Percentiles rank a stretch among this genome's conserved stretches.
Conservation (phyloP, 2,888 invertebrate species). For the Dicranocentrus wangi region DNA sequence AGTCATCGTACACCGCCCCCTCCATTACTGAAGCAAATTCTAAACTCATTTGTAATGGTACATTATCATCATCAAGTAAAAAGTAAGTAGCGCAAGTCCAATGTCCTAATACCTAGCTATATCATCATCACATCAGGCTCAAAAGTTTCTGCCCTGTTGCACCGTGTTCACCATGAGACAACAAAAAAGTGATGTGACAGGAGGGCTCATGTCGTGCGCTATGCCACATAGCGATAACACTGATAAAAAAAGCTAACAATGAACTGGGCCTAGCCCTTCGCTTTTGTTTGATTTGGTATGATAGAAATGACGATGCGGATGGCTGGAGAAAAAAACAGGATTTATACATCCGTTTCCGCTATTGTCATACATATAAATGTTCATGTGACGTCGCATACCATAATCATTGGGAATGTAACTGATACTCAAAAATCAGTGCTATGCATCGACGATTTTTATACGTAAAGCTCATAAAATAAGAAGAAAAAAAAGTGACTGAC, state of each 20-base stretch:
- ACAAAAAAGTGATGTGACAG: constrained; percentile 44
- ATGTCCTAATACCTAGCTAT: too few relatives aligned
- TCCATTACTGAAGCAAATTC: not conserved
- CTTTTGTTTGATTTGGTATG: not conserved
- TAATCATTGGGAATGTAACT: not conserved
- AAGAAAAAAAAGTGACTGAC: not conserved
- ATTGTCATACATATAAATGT: not conserved
- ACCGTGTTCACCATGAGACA: constrained; percentile 25
- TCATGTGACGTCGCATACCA: not conserved
- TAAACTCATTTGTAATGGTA: too few relatives aligned
- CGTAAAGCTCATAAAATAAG: not conserved
- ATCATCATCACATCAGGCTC: not conserved
- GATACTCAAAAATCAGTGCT: not conserved
- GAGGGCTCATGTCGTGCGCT: constrained; percentile 31
- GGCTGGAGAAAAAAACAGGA: constrained; percentile 21
- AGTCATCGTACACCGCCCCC: not conserved
- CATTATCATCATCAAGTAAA: too few relatives aligned
- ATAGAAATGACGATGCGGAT: not conserved
- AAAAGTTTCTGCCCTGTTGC: not conserved
- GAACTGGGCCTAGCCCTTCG: too few relatives aligned
- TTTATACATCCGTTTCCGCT: constrained; percentile 32
- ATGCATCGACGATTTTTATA: not conserved
- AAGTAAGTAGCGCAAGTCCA: too few relatives aligned
- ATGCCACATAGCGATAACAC: not conserved
- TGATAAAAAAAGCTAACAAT: not conserved